Base-by-base conservation (phyloP, 2,888 invertebrate genomes). In the Siphlonurus alternatus region DNA sequence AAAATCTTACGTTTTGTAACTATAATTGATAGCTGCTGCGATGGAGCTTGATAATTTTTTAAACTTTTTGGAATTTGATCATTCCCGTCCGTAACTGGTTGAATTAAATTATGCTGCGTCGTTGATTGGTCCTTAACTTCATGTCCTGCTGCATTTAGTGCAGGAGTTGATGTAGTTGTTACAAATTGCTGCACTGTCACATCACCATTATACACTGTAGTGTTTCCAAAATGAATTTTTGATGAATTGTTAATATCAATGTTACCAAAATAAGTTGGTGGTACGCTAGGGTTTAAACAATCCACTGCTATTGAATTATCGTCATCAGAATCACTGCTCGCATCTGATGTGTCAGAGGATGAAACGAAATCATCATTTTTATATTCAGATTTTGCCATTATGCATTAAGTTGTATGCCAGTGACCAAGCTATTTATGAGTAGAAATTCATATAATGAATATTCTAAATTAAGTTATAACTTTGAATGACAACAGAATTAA, bases 141-240 rank as follows among this genome's bases (percentile, higher is more conserved):
- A n/a, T n/a, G n/a, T n/a, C n/a, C n/a, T n/a, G n/a, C n/a, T n/a
- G n/a, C n/a, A n/a, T n/a, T 38, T 5, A 15, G 38, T 15, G 15
- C 38, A 10, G 5, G 38, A 38, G 7, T 38, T 5, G 38, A 10
- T 10, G 38, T 15, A 15, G 38, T 38, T 5, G 38, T 15, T 15
- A 38, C 5, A 38, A 38, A 38, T 15, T 38, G 38, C 15, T 38
- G 38, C 69, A 89, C 88, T 38, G 84, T 86, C 19, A 89, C 87
- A 60, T 88, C 88, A 3, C 88, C 88, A 71, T 88, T 84, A 71
- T 87, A 88, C 71, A 84, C 84, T 2, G 86, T 86, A 70, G 85
- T 87, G 70, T 87, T 86, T 0, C 89, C 89, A 69, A 89, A 83
- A 68, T 87, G 86, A 1, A 89, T 83, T 72, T 88, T 85, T 24